Conservation (phyloP, 1,140 invertebrate species). For the Pogonus chalceus region DNA sequence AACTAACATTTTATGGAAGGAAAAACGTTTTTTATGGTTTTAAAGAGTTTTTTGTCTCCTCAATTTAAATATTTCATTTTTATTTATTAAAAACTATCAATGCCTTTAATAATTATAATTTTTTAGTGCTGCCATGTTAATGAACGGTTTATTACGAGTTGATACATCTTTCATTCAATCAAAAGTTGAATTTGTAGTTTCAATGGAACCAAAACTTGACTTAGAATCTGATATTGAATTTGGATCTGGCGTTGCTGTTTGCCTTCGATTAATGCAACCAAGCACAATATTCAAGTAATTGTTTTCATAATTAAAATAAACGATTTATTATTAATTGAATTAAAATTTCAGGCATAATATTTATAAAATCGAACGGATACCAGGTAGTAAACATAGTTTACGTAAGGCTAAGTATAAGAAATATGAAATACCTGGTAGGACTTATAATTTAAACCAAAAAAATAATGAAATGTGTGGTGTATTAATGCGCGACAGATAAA, state of each 20-base stretch:
- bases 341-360: constrained; percentile 48
- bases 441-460: constrained; percentile 66
- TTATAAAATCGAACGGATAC: constrained; percentile 57
- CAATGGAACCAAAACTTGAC: constrained; percentile 60
- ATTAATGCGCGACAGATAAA: background rate
- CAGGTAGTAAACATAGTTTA: constrained; percentile 53
- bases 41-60: background rate
- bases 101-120: constrained; percentile 9
- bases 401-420: constrained; percentile 46
- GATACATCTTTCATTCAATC: constrained; percentile 58
- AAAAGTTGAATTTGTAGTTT: constrained; percentile 57
- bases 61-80: constrained; percentile 4
- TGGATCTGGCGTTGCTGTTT: constrained; percentile 62
- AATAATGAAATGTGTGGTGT: constrained; percentile 68
- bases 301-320: constrained; percentile 49
- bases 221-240: constrained; percentile 73
- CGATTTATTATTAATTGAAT: constrained; percentile 13
- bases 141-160: constrained; percentile 55
- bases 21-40: too few relatives aligned
- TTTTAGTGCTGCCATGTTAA: constrained; percentile 57
- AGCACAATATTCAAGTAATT: constrained; percentile 52
- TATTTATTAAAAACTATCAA: background rate
- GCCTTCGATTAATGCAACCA: constrained; percentile 69
- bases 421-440: constrained; percentile 48
- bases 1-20: too few relatives aligned